A percentile compares a stretch with the other conserved stretches of the same genome.
These are phyloP conservation scores for Furcula furcula DNA, from an alignment of 2,888 invertebrate genomes.

Conservation along the genomic window DNA sequence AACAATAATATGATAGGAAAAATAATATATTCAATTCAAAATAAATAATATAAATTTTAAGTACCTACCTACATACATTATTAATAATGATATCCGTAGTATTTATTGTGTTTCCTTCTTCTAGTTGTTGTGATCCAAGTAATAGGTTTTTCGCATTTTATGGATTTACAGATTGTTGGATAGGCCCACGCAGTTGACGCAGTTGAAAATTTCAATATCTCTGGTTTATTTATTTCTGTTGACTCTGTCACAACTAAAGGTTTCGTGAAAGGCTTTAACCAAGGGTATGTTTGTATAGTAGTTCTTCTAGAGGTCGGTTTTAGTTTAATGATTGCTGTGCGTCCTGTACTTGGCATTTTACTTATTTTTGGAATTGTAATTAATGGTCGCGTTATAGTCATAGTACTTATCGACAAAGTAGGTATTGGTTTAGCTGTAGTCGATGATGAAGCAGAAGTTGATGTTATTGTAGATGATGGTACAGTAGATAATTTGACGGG, in stretches of 20 bases:
- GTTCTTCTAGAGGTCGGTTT: background rate
- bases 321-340: background rate
- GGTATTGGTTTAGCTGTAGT: background rate
- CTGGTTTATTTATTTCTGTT: background rate
- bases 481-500: constrained; percentile 1
- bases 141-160: constrained; percentile 33
- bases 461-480: background rate
- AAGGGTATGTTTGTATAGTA: background rate
- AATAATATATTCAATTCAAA: constrained; percentile 8
- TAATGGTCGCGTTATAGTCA: background rate
- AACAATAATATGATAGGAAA: background rate
- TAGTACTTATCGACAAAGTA: background rate
- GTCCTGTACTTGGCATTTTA: background rate
- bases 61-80: constrained; percentile 3
- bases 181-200: constrained; percentile 18
- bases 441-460: background rate
- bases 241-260: background rate
- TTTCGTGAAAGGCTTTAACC: no score
- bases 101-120: background rate
- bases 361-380: constrained; percentile 5
- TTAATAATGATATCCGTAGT: constrained; percentile 8
- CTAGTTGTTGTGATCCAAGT: constrained; percentile 29
- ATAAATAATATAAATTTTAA: constrained; percentile 4
- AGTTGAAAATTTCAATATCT: no score
- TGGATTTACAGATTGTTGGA: constrained; percentile 17